Evolutionary conservation across 2,888 invertebrate genomes (phyloP), one percentile per base, ranked within the genome.

Genomic region (Drosophila koepferae): DNA sequence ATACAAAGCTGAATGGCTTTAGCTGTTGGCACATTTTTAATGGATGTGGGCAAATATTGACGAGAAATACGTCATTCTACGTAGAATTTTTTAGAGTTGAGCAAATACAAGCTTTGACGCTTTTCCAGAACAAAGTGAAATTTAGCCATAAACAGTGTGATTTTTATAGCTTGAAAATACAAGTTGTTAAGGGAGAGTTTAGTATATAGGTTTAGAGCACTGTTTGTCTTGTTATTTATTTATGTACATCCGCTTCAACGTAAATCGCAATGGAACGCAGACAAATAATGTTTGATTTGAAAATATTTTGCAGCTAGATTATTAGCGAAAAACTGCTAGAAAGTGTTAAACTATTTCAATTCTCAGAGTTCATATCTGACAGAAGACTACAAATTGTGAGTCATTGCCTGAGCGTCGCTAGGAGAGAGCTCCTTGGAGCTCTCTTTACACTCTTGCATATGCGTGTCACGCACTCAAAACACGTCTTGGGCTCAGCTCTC

Each of bases 61-160:
- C 28, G 12, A 40, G 34, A 49, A 14, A 20, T 8, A 64, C 60
- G 62, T 65, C 66, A 75, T 28, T 34, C 58, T 14, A 7, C 31
- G 18, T 43, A 20, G 40, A 56, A 58, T 44, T 61, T 58, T 49
- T 66, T 72, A 51, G 66, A 63, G 54, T 38, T 63, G 61, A 58
- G 51, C 49, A n/a, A 49, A 16, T 28, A 23, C 20, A 10, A 43
- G 43, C 23, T 14, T 7, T 14, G 14, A 14, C 14, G 14, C 23
- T 48, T 48, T 48, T 23, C 28, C 48, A 31, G 6, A 7, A n/a
- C 31, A 7, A 7, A 51, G 49, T 51, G 49, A 51, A 51, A 51
- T 51, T 51, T 34, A 28, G 31, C 8, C 31, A 3, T 12, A 12
- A 18, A 4, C 10, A 7, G 49, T 51, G 49, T 34, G 49, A 51